phyloP scores from a whole-genome alignment of 2,888 invertebrate genomes.

The Sussaba pulchella region DNA sequence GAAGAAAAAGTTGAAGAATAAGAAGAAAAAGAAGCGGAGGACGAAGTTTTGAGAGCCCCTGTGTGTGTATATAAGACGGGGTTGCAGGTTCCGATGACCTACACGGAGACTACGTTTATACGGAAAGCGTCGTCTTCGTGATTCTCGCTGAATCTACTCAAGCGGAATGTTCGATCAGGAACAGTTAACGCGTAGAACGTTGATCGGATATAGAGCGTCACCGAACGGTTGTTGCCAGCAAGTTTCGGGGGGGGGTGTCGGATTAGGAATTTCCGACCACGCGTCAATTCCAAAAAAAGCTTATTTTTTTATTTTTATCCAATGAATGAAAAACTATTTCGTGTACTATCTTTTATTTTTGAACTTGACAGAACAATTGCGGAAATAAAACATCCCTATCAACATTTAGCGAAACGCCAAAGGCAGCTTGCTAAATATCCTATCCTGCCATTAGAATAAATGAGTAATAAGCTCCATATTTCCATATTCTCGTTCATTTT shows the following conservation, averaged over 20 bases:
- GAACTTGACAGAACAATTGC: too few species aligned
- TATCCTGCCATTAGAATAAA: too few species aligned
- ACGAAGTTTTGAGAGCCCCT: constrained; percentile 27
- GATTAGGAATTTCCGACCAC: too few species aligned
- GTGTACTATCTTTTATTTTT: too few species aligned
- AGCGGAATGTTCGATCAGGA: constrained; percentile 46
- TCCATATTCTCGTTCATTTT: too few species aligned
- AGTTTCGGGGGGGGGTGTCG: not conserved
- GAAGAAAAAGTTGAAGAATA: not conserved
- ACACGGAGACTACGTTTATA: not conserved
- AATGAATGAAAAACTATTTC: too few species aligned
- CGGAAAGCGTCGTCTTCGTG: constrained; percentile 29
- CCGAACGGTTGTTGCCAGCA: not conserved
- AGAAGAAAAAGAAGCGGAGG: not conserved
- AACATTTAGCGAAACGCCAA: too few species aligned
- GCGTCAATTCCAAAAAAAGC: too few species aligned
- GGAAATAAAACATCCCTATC: too few species aligned
- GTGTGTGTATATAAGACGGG: constrained; percentile 4
- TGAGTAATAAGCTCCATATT: too few species aligned
- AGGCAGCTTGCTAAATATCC: too few species aligned
- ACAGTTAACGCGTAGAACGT: constrained; percentile 32
- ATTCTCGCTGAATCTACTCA: constrained; percentile 31
- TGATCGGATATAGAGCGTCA: constrained; percentile 17
- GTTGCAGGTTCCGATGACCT: not conserved
- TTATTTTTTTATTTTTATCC: too few species aligned